phyloP scores from a whole-genome alignment of 2,797 vertebrate genomes.

The Epinephelus coioides region DNA sequence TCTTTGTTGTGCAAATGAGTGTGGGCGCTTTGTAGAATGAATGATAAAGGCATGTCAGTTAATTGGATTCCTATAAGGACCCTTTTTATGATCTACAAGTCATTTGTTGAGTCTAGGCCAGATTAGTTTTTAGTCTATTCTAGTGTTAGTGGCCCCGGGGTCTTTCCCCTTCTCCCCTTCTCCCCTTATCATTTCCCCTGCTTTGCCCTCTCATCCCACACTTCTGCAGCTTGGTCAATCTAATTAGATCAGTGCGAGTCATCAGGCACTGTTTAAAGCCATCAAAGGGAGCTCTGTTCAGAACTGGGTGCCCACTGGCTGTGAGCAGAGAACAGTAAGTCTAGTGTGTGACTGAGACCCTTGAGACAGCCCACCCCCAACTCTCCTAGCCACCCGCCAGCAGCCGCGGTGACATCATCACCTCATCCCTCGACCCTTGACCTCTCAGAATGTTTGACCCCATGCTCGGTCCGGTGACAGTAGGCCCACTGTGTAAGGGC shows the following conservation, averaged over 20 bases:
- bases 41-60: slow-evolving; percentile 32
- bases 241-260: slow-evolving; percentile 87
- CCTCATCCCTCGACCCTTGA: slow-evolving; percentile 80
- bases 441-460: slow-evolving; percentile 82
- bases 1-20: slow-evolving; percentile 51
- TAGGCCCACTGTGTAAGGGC: slow-evolving; percentile 78
- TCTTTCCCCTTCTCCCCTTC: slow-evolving; percentile 62
- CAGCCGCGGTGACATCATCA: slow-evolving; percentile 85
- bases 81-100: slow-evolving; percentile 54
- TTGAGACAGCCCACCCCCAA: slow-evolving; percentile 69
- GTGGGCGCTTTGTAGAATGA: slow-evolving; percentile 26
- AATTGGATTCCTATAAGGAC: slow-evolving; percentile 19
- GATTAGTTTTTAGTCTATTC: slow-evolving; percentile 63
- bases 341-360: slow-evolving; percentile 78
- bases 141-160: slow-evolving; percentile 56
- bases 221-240: slow-evolving; percentile 73
- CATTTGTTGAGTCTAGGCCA: slow-evolving; percentile 23
- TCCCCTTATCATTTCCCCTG: slow-evolving; percentile 48
- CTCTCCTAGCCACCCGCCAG: slow-evolving; percentile 63
- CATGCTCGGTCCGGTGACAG: slow-evolving; percentile 77
- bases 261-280: slow-evolving; percentile 88
- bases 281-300: slow-evolving; percentile 88
- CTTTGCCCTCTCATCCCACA: slow-evolving; percentile 62
- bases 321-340: slow-evolving; percentile 82
- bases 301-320: slow-evolving; percentile 82